Base-by-base conservation (phyloP, 2,888 invertebrate genomes). In the Netelia fuscicornis region DNA sequence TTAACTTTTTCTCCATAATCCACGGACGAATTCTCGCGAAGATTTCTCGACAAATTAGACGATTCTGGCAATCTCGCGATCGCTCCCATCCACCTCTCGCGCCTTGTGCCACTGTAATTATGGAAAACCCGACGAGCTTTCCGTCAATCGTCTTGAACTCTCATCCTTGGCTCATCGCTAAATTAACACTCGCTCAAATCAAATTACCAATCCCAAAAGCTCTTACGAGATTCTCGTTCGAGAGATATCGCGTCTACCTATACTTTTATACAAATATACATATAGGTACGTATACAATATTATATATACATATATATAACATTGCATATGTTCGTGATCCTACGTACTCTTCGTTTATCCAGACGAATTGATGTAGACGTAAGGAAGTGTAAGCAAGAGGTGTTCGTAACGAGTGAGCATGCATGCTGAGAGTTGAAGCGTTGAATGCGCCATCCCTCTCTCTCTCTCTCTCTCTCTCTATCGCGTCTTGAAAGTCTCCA, bases 401-500 rank as follows among this genome's bases (percentile, higher is more conserved):
- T 71, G 81, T 81, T 68, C 81, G 81, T 70, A 81, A 81, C 81
- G 81, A 81, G 81, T 71, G 56, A 76, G 70, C 81, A 71, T 78
- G 79, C 85, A 75, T 62, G 62, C 71, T 5, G 60, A 67, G 70
- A 83, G 58, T 17, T 56, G 71, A 75, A 64, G 67, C 56, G 23
- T 9, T 23, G 30, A 72, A 56, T 42, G 64, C 54, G 48, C 54
- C 71, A 81, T 67, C 75, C 71, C 76, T 23, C 25, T 70, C 48
- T 48, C 42, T 37, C 70, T 25, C 48, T 60, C 70, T 25, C 48
- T 48, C 42, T 37, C 70, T 25, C 48, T 60, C 70, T 70, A 68
- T 78, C 58, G 68, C 80, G 78, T 85, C 84, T 85, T 82, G 48
- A 13, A 85, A 83, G 84, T 84, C 85, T 87, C 85, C 72, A 85